Evolutionary conservation across 2,113 vertebrate species (phyloP).

Genomic region (Sitta europaea): DNA sequence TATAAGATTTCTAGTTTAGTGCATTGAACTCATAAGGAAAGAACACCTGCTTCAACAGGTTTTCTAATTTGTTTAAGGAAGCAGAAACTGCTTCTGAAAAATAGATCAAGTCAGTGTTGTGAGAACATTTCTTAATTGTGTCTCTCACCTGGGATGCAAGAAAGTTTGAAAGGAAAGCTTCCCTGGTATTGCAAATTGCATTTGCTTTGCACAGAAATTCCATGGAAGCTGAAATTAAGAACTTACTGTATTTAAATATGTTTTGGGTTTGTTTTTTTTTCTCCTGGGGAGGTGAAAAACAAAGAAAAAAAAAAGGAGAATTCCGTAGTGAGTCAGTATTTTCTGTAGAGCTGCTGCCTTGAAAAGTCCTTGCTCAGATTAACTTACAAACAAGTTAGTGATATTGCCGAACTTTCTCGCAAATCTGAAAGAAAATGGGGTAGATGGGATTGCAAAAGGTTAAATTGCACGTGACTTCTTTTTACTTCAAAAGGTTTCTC

Average conservation of each 20-base stretch:
- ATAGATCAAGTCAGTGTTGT: neutral
- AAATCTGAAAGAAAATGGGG: neutral
- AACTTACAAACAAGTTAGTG: neutral
- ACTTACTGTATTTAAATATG: neutral
- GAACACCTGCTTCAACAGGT: neutral
- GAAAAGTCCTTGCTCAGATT: neutral
- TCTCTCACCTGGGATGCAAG: neutral
- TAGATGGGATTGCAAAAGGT: neutral
- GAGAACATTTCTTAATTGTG: neutral
- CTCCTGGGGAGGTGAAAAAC: fast-evolving
- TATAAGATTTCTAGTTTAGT: neutral
- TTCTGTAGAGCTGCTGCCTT: neutral
- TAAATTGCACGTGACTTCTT: neutral
- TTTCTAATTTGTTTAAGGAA: neutral
- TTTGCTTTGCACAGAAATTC: neutral
- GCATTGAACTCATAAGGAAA: neutral
- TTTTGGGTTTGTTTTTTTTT: neutral
- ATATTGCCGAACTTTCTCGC: neutral
- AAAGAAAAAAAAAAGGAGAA: no score
- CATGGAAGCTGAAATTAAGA: neutral
- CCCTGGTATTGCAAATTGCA: neutral
- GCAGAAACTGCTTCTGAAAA: neutral
- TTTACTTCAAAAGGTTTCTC: neutral
- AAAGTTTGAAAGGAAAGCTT: neutral
- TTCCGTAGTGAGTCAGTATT: neutral